Conservation (phyloP, 2,888 invertebrate species). For the Lydus trimaculatus region DNA sequence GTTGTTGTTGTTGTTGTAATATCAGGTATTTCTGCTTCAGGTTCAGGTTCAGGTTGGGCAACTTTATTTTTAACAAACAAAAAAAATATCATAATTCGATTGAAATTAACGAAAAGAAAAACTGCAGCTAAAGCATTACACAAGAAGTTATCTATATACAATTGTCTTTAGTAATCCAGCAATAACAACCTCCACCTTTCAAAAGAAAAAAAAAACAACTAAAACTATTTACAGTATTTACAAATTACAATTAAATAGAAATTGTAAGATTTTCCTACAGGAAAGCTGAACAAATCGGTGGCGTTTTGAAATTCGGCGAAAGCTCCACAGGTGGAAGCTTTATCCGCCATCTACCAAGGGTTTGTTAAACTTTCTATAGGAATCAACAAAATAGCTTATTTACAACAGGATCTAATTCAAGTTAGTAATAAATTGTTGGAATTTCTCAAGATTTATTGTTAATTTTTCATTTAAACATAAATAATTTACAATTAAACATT, state of each 20-base stretch:
- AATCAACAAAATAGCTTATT: not conserved
- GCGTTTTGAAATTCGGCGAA: not conserved
- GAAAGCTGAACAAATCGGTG: not conserved
- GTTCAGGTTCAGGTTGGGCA: constrained; percentile 16
- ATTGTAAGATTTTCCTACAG: not conserved
- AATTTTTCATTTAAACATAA: not conserved
- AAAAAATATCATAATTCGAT: not conserved
- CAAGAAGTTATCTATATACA: not conserved
- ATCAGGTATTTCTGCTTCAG: constrained; percentile 15
- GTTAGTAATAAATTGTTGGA: constrained; percentile 11
- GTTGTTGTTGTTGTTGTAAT: constrained; percentile 29
- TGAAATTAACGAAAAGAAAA: constrained; percentile 8
- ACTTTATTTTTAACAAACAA: not conserved
- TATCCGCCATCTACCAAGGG: not conserved
- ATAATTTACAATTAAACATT: not conserved
- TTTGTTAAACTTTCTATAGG: not conserved
- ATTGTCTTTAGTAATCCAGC: not conserved
- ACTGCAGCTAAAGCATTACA: constrained; percentile 11
- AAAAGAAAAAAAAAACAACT: not conserved
- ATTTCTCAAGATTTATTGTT: constrained; percentile 11
- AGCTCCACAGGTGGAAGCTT: not conserved
- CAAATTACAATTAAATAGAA: not conserved
- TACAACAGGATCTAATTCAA: not conserved
- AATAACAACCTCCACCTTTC: not conserved
- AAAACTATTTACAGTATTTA: constrained; percentile 2